phyloP scores from a whole-genome alignment of 2,113 vertebrate species.

The Pleuronectes platessa region DNA sequence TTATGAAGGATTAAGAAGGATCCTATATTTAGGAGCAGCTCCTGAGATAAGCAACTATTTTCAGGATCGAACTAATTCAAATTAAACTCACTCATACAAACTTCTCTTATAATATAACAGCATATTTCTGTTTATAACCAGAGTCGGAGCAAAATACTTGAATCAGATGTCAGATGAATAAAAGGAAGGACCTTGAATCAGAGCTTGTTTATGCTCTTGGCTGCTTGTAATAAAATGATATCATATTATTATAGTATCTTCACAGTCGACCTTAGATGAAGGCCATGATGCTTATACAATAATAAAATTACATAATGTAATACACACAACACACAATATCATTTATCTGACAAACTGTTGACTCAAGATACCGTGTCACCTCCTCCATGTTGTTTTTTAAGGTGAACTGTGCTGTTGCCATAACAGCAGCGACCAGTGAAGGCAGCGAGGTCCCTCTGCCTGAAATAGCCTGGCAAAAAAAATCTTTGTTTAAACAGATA shows the following conservation, averaged over 20 bases:
- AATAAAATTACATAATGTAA: too few species aligned
- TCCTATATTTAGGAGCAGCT: slow-evolving; percentile 62
- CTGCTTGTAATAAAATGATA: too few species aligned
- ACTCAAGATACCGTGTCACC: slow-evolving; percentile 35
- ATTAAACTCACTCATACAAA: slow-evolving; percentile 38
- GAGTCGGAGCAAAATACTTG: slow-evolving; percentile 30
- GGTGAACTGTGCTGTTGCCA: slow-evolving; percentile 75
- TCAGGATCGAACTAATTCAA: slow-evolving; percentile 58
- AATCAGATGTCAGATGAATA: slow-evolving; percentile 22
- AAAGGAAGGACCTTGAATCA: slow-evolving; percentile 14
- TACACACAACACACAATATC: too few species aligned
- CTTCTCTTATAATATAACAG: slow-evolving; percentile 21
- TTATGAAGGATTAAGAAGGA: slow-evolving; percentile 69
- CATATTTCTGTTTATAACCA: slow-evolving; percentile 32
- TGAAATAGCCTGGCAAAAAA: slow-evolving; percentile 81
- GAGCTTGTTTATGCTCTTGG: background rate
- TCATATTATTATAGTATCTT: too few species aligned
- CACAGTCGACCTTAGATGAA: too few species aligned
- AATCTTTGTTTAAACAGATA: slow-evolving; percentile 84
- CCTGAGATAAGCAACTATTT: slow-evolving; percentile 67
- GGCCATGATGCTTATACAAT: too few species aligned
- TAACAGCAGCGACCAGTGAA: slow-evolving; percentile 61
- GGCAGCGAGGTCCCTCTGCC: slow-evolving; percentile 72
- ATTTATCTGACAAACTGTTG: too few species aligned
- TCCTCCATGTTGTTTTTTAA: slow-evolving; percentile 58